Conservation (phyloP, 2,113 vertebrate genomes). For the Myxocyprinus asiaticus region DNA sequence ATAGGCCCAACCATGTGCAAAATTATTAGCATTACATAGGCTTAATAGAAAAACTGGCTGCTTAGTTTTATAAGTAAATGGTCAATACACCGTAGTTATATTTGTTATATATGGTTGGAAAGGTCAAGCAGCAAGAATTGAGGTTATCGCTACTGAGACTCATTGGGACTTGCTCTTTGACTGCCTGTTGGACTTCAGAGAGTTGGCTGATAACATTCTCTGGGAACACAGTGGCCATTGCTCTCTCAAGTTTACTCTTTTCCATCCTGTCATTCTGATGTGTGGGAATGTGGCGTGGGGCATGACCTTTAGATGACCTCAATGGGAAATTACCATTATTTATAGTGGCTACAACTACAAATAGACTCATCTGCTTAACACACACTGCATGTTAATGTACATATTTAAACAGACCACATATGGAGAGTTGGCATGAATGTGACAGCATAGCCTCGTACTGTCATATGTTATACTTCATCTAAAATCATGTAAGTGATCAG, state of each 20-base stretch:
- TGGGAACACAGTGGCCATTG: conserved; percentile 10
- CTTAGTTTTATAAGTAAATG: too few species aligned
- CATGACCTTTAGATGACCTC: conserved; percentile 29
- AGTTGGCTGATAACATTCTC: conserved; percentile 43
- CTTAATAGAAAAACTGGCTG: too few species aligned
- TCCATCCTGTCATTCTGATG: conserved; percentile 71
- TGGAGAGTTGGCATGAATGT: too few species aligned
- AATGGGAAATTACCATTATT: conserved; percentile 4
- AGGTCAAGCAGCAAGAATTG: conserved; percentile 27
- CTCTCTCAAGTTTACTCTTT: conserved; percentile 55
- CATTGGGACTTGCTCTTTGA: conserved; percentile 46
- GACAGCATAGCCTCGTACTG: too few species aligned
- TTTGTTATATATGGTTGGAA: too few species aligned
- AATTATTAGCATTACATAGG: too few species aligned
- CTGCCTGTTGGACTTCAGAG: conserved; percentile 55
- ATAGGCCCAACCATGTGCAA: too few species aligned
- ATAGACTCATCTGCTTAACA: not conserved
- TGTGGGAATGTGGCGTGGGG: conserved; percentile 42
- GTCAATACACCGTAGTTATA: too few species aligned
- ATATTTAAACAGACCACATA: too few species aligned
- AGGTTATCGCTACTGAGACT: conserved; percentile 62
- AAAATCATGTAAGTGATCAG: too few species aligned
- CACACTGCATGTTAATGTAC: too few species aligned
- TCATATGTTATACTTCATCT: too few species aligned
- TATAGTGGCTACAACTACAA: not conserved